Base-by-base conservation (phyloP, 2,888 invertebrate genomes). In the Stegana nigrithorax region DNA sequence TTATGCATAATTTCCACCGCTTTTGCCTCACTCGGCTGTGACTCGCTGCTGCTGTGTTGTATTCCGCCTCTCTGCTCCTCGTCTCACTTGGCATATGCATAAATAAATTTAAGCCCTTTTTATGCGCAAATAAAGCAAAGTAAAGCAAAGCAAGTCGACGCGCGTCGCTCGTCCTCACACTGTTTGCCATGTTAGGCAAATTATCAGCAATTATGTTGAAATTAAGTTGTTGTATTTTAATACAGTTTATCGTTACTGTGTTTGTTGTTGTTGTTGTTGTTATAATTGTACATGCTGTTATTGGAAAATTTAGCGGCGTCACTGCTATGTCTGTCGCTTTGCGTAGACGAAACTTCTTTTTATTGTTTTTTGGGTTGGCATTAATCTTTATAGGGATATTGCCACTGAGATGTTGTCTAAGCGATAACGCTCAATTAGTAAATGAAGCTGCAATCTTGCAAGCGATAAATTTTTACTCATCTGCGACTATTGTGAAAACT, bases 381-480 rank as follows among this genome's bases (percentile, higher is more conserved):
- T 36, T n/a, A 36, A 36, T 36, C 36, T 23, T 17, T 47, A 47
- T 25, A 47, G 47, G 21, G 21, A n/a, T 17, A 4, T 19, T 44
- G n/a, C 44, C 17, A 8, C 51, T 27, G 51, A 51, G n/a, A n/a
- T n/a, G n/a, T 51, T 51, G 53, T 55, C 53, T 55, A n/a, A n/a
- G 17, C 12, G 53, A 55, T 55, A 55, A 29, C 19, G 19, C 19
- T 12, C 36, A 76, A 76, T 76, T 76, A 80, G 75, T 69, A 80
- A 76, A 76, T 80, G 76, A 80, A 76, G 75, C 78, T 80, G 78
- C 80, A 80, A 80, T 76, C 80, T 78, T 67, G 67, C 75, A 73
- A 78, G 69, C 76, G 70, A 76, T 76, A 73, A 79, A 78, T 79
- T 66, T 69, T 62, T 45, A 63, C 57, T n/a, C n/a, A n/a, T n/a